Evolutionary conservation across 2,797 vertebrate genomes (phyloP).

Genomic region (Semotilus atromaculatus): DNA sequence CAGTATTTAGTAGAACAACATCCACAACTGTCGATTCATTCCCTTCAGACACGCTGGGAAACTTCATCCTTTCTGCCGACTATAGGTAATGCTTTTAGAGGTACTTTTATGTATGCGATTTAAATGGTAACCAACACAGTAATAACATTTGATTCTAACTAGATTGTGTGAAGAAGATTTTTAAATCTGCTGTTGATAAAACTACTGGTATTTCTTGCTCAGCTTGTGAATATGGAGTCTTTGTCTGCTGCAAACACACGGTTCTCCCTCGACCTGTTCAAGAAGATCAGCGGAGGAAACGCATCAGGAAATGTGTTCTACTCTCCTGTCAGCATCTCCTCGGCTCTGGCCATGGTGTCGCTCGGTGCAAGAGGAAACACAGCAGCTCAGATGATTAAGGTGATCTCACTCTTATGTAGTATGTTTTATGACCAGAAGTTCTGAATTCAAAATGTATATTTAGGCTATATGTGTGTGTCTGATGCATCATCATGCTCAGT

Average conservation of each 20-base stretch:
- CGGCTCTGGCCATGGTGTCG: slow-evolving; percentile 85
- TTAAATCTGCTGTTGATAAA: background rate
- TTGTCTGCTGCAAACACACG: background rate
- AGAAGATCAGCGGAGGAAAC: background rate
- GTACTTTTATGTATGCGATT: background rate
- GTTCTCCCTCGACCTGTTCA: background rate
- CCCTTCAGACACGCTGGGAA: background rate
- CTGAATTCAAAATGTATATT: background rate
- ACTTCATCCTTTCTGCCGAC: background rate
- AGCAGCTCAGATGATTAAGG: slow-evolving; percentile 83
- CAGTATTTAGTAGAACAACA: background rate
- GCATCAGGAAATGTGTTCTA: slow-evolving; percentile 80
- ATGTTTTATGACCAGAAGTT: background rate
- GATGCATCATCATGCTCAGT: background rate
- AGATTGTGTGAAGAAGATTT: background rate
- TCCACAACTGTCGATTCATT: background rate
- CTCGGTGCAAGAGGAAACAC: slow-evolving; percentile 84
- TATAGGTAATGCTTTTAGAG: background rate
- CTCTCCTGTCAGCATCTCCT: slow-evolving; percentile 86
- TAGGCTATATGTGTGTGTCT: background rate
- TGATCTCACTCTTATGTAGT: slow-evolving; percentile 60
- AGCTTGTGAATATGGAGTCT: background rate
- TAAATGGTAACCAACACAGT: background rate
- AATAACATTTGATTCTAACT: background rate
- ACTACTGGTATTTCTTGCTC: background rate